phyloP scores from a whole-genome alignment of 2,888 invertebrate genomes.

The Drosophila rubida region DNA sequence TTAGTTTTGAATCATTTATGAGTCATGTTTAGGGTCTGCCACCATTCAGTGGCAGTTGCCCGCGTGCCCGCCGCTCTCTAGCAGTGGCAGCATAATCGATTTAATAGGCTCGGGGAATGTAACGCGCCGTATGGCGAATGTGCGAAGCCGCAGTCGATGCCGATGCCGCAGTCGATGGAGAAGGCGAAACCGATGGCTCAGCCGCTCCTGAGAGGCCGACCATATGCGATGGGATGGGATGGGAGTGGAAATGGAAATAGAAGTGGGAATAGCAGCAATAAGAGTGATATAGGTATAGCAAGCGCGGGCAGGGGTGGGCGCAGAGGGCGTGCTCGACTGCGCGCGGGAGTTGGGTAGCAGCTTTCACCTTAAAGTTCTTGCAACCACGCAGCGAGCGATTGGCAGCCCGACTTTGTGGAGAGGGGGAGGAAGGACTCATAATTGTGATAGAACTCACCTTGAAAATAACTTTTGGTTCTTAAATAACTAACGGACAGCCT shows the following conservation, averaged over 20 bases:
- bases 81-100: constrained; percentile 68
- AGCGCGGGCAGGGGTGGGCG: neutral
- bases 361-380: constrained; percentile 22
- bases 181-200: neutral
- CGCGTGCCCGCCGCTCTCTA: constrained; percentile 13
- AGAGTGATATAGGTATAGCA: constrained; percentile 1
- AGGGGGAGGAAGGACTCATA: too few relatives aligned
- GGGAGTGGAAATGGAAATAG: neutral
- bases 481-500: constrained; percentile 99
- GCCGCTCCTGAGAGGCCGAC: constrained; percentile 40
- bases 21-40: constrained; percentile 77
- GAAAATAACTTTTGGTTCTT: constrained; percentile 99
- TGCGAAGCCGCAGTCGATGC: constrained; percentile 4
- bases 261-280: too few relatives aligned
- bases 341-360: neutral
- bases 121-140: constrained; percentile 65
- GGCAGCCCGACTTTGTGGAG: too few relatives aligned
- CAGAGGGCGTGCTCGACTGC: neutral
- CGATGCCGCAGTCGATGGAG: neutral
- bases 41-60: constrained; percentile 57
- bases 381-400: constrained; percentile 22
- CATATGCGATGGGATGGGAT: constrained; percentile 52
- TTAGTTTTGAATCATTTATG: constrained; percentile 81
- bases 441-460: constrained; percentile 90
- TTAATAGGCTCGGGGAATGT: constrained; percentile 71